A percentile compares a stretch with the other conserved stretches of the same genome.
These are phyloP conservation scores for Zoroaster sp. DNA, from an alignment of 53 echinoderm and acorn worm genomes.

Conservation along the genomic window DNA sequence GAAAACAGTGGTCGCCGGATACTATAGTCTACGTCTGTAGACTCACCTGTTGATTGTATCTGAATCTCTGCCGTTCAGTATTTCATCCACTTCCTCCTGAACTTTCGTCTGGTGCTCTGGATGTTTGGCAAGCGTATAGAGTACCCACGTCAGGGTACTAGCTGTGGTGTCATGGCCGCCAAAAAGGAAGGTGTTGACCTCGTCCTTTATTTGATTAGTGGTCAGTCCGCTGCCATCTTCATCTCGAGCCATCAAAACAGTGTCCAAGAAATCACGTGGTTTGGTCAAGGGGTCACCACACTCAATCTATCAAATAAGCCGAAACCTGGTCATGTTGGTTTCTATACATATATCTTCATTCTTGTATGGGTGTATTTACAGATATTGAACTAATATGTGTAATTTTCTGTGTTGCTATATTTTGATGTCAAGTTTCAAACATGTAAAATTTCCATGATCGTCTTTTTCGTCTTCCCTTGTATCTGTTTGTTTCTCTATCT, in stretches of 20 bases:
- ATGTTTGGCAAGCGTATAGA: slow-evolving; percentile 31
- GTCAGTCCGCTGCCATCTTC: neutral
- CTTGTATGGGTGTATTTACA: neutral
- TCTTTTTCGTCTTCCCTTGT: neutral
- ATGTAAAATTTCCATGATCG: neutral
- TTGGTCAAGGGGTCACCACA: neutral
- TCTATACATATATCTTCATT: neutral
- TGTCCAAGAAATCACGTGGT: slow-evolving; percentile 18
- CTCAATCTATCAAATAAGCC: neutral
- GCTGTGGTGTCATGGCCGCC: slow-evolving; percentile 48
- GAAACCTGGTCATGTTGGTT: neutral
- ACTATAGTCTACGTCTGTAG: too few species aligned
- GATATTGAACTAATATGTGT: neutral
- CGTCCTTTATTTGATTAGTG: neutral
- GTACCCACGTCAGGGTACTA: slow-evolving; percentile 50
- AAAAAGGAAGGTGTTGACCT: slow-evolving; percentile 33
- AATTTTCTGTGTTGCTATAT: neutral
- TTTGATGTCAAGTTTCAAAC: neutral
- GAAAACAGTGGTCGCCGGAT: too few species aligned
- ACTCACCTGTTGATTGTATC: neutral
- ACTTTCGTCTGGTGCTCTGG: slow-evolving; percentile 48
- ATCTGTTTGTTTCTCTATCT: too few species aligned
- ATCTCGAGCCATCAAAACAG: slow-evolving; percentile 1
- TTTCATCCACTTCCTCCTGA: slow-evolving; percentile 44
- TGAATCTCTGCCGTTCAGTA: neutral